phyloP scores from a whole-genome alignment of 2,888 invertebrate genomes.

The Drosophila ustulata region DNA sequence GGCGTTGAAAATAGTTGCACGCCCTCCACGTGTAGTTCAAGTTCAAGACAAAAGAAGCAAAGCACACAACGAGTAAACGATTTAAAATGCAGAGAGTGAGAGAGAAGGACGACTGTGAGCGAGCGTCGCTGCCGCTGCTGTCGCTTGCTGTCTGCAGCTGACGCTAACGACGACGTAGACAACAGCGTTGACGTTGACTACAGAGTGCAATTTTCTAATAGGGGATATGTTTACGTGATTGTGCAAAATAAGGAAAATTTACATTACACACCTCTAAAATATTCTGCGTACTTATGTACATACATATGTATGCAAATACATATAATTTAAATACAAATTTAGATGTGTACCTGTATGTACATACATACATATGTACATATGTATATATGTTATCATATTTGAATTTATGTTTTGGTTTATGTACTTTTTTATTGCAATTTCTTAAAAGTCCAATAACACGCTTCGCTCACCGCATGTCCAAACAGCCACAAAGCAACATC shows the following conservation, averaged over 20 bases:
- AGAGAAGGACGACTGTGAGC: slow-evolving; percentile 25
- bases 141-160: slow-evolving; percentile 39
- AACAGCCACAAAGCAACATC: slow-evolving; percentile 70
- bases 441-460: slow-evolving; percentile 32
- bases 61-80: slow-evolving; percentile 35
- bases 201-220: slow-evolving; percentile 53
- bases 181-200: slow-evolving; percentile 52
- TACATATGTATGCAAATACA: background rate
- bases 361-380: background rate
- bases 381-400: background rate
- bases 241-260: slow-evolving; percentile 35
- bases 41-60: slow-evolving; percentile 81
- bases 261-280: slow-evolving; percentile 68
- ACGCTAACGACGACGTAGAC: slow-evolving; percentile 48
- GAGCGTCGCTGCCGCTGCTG: slow-evolving; percentile 43
- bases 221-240: background rate
- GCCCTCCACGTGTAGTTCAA: slow-evolving; percentile 85
- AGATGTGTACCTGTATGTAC: background rate
- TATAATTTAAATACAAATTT: background rate
- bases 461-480: slow-evolving; percentile 55
- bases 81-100: slow-evolving; percentile 47
- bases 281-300: background rate
- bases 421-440: slow-evolving; percentile 4
- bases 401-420: background rate
- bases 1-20: slow-evolving; percentile 78